Percentiles rank a stretch among this genome's conserved stretches.
Conservation (phyloP, 2,797 vertebrate species). For the Syngnathus acus region DNA sequence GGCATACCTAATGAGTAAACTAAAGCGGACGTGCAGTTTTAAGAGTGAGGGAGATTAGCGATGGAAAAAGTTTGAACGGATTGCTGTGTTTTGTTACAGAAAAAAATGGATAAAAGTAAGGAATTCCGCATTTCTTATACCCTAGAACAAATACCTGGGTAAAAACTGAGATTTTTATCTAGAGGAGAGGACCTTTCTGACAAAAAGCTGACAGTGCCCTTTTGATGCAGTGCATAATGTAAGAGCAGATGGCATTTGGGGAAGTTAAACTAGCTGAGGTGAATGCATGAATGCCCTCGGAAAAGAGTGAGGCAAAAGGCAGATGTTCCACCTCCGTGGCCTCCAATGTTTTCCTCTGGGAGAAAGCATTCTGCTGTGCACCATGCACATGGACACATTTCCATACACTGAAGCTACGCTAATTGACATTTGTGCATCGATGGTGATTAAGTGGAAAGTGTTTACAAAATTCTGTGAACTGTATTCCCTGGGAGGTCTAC, state of each 20-base stretch:
- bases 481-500: background rate
- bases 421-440: constrained; percentile 3
- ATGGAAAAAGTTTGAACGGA: background rate
- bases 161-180: background rate
- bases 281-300: constrained; percentile 5
- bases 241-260: constrained; percentile 1
- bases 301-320: constrained; percentile 14
- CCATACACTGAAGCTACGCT: background rate
- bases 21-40: no score
- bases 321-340: constrained; percentile 27
- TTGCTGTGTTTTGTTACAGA: background rate
- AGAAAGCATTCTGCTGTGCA: constrained; percentile 18
- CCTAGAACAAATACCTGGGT: background rate
- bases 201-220: constrained; percentile 4
- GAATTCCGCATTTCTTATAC: background rate
- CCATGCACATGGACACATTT: background rate
- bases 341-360: constrained; percentile 20
- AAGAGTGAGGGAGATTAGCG: background rate
- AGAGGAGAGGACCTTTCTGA: background rate
- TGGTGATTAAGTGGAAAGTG: background rate
- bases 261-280: background rate
- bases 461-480: background rate
- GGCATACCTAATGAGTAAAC: no score
- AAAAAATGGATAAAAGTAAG: background rate
- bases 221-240: constrained; percentile 2